phyloP scores from a whole-genome alignment of 2,888 invertebrate species.

The Noctua janthina region DNA sequence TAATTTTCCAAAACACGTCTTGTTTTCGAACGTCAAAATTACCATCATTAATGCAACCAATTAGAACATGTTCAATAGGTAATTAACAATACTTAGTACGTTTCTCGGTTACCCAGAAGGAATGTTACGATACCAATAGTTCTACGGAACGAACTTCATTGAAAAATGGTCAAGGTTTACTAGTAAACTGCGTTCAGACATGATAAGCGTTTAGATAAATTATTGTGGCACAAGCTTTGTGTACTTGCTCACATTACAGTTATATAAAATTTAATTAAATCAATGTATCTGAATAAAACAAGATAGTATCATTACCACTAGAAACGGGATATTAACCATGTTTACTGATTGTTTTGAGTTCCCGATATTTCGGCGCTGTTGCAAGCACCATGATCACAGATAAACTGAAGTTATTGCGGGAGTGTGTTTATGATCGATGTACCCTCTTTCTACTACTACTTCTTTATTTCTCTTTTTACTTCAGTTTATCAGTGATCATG shows the following conservation, averaged over 20 bases:
- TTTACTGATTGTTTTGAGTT: too few relatives aligned
- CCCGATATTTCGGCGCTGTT: too few relatives aligned
- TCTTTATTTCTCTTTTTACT: too few relatives aligned
- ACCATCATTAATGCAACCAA: conserved; percentile 31
- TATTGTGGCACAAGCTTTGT: conserved; percentile 19
- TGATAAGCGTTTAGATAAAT: conserved; percentile 53
- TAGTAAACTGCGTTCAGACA: conserved; percentile 1
- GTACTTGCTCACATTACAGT: background rate
- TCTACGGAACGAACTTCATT: conserved; percentile 9
- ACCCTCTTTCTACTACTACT: too few relatives aligned
- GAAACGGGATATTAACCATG: too few relatives aligned
- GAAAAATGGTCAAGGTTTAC: conserved; percentile 48
- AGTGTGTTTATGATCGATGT: too few relatives aligned
- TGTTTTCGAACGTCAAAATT: conserved; percentile 5
- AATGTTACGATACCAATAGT: conserved; percentile 6
- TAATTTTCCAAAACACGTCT: background rate
- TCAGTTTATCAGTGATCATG: too few relatives aligned
- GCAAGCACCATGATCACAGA: too few relatives aligned
- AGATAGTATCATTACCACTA: background rate
- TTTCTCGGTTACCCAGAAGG: conserved; percentile 12
- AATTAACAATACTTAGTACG: conserved; percentile 15
- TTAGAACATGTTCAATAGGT: background rate
- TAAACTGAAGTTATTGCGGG: too few relatives aligned
- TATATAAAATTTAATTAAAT: conserved; percentile 14
- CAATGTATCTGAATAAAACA: conserved; percentile 14